These are phyloP conservation scores for Pocillopora verrucosa DNA, from an alignment of 64 coral and sea anemone genomes.

Conservation along the genomic window DNA sequence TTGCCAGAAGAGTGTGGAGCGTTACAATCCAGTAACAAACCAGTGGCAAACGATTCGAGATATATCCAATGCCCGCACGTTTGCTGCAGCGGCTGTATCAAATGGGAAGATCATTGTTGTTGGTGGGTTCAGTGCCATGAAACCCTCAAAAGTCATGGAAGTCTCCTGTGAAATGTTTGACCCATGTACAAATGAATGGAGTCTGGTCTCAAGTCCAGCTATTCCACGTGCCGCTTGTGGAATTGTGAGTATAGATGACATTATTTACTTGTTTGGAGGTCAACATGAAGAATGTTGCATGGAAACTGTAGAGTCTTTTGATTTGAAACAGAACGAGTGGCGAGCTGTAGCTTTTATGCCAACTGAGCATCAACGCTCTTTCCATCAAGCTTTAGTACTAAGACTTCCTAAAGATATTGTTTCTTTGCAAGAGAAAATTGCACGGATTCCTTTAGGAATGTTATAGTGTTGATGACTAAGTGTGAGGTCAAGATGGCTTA, in stretches of 20 bases:
- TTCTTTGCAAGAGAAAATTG: not conserved
- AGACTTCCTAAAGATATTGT: not conserved
- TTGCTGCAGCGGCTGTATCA: not conserved
- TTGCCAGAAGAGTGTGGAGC: not conserved
- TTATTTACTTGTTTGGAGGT: constrained; percentile 34
- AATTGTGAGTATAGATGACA: constrained; percentile 9
- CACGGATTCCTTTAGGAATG: not conserved
- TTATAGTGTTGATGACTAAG: not conserved
- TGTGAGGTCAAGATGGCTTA: not conserved
- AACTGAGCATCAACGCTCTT: not conserved
- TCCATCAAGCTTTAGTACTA: not conserved
- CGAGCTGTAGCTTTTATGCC: not conserved
- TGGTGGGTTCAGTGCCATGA: not conserved
- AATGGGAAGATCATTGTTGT: constrained; percentile 17
- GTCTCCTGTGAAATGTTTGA: constrained; percentile 24
- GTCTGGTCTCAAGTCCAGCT: not conserved
- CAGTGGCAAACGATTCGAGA: not conserved
- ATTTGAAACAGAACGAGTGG: not conserved
- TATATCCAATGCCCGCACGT: not conserved
- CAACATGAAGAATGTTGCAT: not conserved
- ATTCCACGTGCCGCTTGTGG: constrained; percentile 23
- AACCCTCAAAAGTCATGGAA: not conserved
- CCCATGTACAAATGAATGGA: constrained; percentile 16
- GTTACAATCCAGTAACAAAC: not conserved
- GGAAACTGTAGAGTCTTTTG: not conserved